Evolutionary conservation across 2,888 invertebrate genomes (phyloP).

Genomic region (Ligdia adustata): DNA sequence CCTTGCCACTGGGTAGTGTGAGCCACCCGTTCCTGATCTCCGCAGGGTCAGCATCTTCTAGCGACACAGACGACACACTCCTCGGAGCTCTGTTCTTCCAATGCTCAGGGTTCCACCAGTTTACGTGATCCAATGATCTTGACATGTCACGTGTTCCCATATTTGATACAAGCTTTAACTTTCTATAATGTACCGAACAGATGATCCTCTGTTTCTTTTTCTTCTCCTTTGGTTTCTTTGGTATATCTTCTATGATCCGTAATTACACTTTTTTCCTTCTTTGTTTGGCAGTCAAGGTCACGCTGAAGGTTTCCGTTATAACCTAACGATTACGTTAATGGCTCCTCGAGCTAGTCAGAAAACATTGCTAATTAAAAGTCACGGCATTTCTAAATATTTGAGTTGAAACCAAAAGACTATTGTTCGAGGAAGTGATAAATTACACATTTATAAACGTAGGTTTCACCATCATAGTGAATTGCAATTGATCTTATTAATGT

Average conservation of each 20-base stretch:
- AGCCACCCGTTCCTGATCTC: constrained; percentile 76
- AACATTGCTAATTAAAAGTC: not conserved
- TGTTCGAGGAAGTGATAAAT: not conserved
- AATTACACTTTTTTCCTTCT: no score
- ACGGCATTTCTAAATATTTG: not conserved
- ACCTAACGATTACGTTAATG: not conserved
- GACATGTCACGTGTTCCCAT: constrained; percentile 63
- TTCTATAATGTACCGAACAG: no score
- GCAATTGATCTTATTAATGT: no score
- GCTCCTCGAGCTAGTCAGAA: not conserved
- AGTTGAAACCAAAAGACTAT: not conserved
- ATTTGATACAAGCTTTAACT: no score
- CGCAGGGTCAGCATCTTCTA: constrained; percentile 60
- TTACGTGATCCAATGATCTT: constrained; percentile 61
- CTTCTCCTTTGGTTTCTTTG: not conserved
- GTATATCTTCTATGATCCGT: no score
- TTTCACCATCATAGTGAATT: no score
- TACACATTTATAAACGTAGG: not conserved
- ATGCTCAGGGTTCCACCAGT: constrained; percentile 73
- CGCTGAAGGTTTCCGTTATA: not conserved
- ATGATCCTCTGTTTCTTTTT: constrained; percentile 1
- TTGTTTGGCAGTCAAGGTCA: not conserved
- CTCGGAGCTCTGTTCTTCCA: constrained; percentile 56
- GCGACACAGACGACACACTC: constrained; percentile 59
- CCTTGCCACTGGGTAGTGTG: constrained; percentile 62